Evolutionary conservation across 1,140 invertebrate species (phyloP), one percentile per base, ranked within the genome.

Genomic region (Colletes latitarsis): DNA sequence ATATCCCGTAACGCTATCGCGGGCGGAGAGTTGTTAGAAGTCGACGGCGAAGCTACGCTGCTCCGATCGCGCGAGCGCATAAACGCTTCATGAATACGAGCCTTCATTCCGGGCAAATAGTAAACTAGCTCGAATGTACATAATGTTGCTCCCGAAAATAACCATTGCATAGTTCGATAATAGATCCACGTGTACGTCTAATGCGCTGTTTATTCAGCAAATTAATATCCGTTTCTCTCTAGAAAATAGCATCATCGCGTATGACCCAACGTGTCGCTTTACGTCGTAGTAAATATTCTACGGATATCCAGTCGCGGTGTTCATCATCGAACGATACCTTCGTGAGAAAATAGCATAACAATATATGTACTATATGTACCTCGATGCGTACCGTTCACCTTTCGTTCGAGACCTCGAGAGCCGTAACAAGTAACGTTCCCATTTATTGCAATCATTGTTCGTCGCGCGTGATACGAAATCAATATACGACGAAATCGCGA

Each of bases 331-430:
- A 14, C n/a, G 12, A 43, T 9, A 4, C 39, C 9, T 14, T 6
- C 9, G 14, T 6, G 3, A 67, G 15, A 53, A 19, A 58, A 14
- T 46, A 41, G 19, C 14, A 60, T 46, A 77, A 62, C 39, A 77
- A 70, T 62, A 77, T 77, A 63, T 0, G 15, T 62, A 63, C 30
- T 30, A 30, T 30, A 30, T 30, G 30, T 78, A 78, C 46, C n/a
- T 72, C 41, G 70, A 52, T 39, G 63, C 49, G 77, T 66, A 79
- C 43, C 77, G 60, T 79, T 79, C 70, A 79, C 77, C 77, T 79
- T 73, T 79, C 77, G 77, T 52, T 55, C 60, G 70, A 15, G 69
- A 58, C 49, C 62, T 55, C 41, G 41, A n/a, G 21, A 52, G 55
- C 43, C 62, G 17, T 57, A 55, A 78, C 39, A 12, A 53, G 68